phyloP scores from a whole-genome alignment of 1,140 invertebrate genomes.

The silkworm (Bombyx mori) region ASM3026992v2 NC_085132.1:8913501-8914000 shows the following conservation, averaged over 20 bases:
- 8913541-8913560: slow-evolving; percentile 59
- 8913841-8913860: slow-evolving; percentile 83
- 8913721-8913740: slow-evolving; percentile 73
- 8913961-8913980: slow-evolving; percentile 22
- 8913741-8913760: slow-evolving; percentile 85
- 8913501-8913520: slow-evolving; percentile 73
- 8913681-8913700: slow-evolving; percentile 22
- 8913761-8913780: slow-evolving; percentile 86
- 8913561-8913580: slow-evolving; percentile 49
- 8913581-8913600: slow-evolving; percentile 41
- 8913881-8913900: slow-evolving; percentile 84
- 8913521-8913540: slow-evolving; percentile 57
- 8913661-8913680: slow-evolving; percentile 30
- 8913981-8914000: not conserved
- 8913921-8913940: slow-evolving; percentile 82
- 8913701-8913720: slow-evolving; percentile 27
- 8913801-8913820: slow-evolving; percentile 81
- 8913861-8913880: slow-evolving; percentile 81
- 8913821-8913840: slow-evolving; percentile 82
- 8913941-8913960: slow-evolving; percentile 81
- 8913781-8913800: slow-evolving; percentile 82
- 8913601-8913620: slow-evolving; percentile 40
- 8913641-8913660: slow-evolving; percentile 22
- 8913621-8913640: slow-evolving; percentile 34
- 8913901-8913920: slow-evolving; percentile 76